These are phyloP conservation scores for Aplodontia rufa DNA, from an alignment of 2,113 vertebrate species.

Conservation along the genomic window DNA sequence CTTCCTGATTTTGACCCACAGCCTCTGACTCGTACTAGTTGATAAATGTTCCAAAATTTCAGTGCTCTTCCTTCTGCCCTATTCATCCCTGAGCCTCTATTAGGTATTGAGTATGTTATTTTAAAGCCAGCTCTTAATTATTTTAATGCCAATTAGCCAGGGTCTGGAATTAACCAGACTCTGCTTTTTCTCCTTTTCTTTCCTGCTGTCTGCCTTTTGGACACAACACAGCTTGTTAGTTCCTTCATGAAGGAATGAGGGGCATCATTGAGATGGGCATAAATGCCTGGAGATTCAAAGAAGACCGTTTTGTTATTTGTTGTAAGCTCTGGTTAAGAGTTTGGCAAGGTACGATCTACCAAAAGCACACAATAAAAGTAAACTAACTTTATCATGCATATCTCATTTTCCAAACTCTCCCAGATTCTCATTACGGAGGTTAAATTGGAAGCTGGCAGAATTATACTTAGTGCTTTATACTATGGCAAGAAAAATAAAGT, in stretches of 20 bases:
- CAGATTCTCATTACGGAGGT: background rate
- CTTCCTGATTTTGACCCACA: conserved; percentile 7
- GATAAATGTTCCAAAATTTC: conserved; percentile 40
- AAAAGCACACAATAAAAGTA: conserved; percentile 30
- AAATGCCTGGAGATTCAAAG: conserved; percentile 5
- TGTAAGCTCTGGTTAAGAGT: conserved; percentile 51
- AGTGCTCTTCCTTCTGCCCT: background rate
- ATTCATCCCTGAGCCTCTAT: conserved; percentile 21
- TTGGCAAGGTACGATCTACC: conserved; percentile 28
- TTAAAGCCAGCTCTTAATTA: conserved; percentile 70
- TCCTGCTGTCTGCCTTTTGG: conserved; percentile 58
- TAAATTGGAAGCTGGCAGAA: background rate
- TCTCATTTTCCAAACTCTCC: background rate
- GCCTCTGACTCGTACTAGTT: background rate
- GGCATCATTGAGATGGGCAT: background rate
- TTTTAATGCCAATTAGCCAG: conserved; percentile 67
- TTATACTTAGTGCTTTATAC: background rate
- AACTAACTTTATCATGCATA: background rate
- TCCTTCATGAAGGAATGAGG: background rate
- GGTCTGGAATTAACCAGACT: conserved; percentile 48
- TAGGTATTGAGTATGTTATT: conserved; percentile 21
- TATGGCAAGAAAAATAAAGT: background rate
- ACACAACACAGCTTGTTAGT: conserved; percentile 45
- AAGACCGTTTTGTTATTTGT: conserved; percentile 33
- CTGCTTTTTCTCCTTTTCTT: conserved; percentile 38